Evolutionary conservation across 2,113 vertebrate genomes (phyloP), one percentile per base, ranked within the genome.

Genomic region (Butorides virescens): DNA sequence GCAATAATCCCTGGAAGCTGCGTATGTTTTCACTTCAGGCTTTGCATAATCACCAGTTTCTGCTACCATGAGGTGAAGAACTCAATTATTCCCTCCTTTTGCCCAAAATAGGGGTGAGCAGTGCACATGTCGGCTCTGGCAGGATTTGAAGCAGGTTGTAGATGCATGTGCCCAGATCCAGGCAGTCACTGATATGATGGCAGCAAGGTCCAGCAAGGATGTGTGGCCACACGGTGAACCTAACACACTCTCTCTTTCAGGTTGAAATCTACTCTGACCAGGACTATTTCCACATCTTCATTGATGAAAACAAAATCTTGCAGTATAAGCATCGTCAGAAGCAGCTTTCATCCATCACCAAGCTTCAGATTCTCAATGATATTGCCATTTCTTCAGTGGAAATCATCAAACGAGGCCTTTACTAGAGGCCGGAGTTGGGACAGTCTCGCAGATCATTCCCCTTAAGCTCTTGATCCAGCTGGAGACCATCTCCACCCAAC

Each of bases 231-330:
- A 5, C 15, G 8, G 29, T 27, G 46, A 82, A 46, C 46, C 17
- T 81, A 66, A 88, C 42, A 34, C 20, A 53, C 6, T 50, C 34
- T 95, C 65, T 95, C 68, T 92, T 89, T 50, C 97, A 99, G 98
- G 95, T 98, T 27, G 98, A 98, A 98, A 98, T 99, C 77, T 98
- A 97, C 91, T 98, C 98, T 2, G 98, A 98, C 12, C 72, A 92
- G 5, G 98, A 98, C 61, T 95, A 98, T 94, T 99, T 99, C 95
- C 98, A 98, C 11, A 76, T 99, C 88, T 98, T 98, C 26, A 94
- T 98, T 4, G 93, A 98, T 36, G 98, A 98, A 59, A 96, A 91
- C 79, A 98, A 98, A 88, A 96, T 98, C 46, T 92, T 98, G 47
- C 98, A 98, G 89, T 99, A 98, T 37, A 98, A 97, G 19, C 98